These are phyloP conservation scores for Neodiprion lecontei DNA, from an alignment of 1,140 invertebrate species.

Conservation along the genomic window DNA sequence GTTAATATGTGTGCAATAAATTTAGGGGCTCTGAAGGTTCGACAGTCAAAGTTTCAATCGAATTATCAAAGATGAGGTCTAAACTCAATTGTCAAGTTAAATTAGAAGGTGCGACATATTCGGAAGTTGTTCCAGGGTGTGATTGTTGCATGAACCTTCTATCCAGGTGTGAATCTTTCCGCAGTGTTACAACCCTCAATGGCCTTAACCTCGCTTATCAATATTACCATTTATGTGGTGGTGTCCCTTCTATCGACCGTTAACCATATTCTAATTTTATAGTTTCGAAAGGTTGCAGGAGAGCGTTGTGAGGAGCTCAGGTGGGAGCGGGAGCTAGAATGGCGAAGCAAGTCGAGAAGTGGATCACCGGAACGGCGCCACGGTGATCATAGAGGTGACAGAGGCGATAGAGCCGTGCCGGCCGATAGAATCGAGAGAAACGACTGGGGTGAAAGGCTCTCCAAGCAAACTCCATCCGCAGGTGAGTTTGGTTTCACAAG, in stretches of 20 bases:
- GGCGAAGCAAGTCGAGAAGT: constrained; percentile 59
- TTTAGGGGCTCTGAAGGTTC: too few species aligned
- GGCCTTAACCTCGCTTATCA: neutral
- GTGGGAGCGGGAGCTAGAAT: constrained; percentile 61
- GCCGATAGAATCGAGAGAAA: constrained; percentile 11
- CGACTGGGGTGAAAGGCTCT: constrained; percentile 10
- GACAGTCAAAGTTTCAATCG: too few species aligned
- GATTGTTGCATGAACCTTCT: too few species aligned
- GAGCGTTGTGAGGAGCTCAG: constrained; percentile 60
- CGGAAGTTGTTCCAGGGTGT: too few species aligned
- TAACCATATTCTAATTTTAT: constrained; percentile 60
- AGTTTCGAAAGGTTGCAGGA: constrained; percentile 66
- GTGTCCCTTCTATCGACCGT: constrained; percentile 48
- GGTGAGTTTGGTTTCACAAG: neutral
- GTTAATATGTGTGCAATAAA: too few species aligned
- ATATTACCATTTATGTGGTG: constrained; percentile 34
- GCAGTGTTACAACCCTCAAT: too few species aligned
- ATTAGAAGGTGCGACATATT: too few species aligned
- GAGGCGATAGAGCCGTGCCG: constrained; percentile 23
- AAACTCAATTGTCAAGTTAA: too few species aligned
- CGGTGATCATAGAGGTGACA: constrained; percentile 29
- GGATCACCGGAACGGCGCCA: constrained; percentile 54
- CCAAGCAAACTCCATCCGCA: neutral
- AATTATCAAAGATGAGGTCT: too few species aligned
- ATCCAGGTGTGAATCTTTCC: too few species aligned